phyloP scores from a whole-genome alignment of 1,140 invertebrate species.

The Rhagoletis pomonella region DNA sequence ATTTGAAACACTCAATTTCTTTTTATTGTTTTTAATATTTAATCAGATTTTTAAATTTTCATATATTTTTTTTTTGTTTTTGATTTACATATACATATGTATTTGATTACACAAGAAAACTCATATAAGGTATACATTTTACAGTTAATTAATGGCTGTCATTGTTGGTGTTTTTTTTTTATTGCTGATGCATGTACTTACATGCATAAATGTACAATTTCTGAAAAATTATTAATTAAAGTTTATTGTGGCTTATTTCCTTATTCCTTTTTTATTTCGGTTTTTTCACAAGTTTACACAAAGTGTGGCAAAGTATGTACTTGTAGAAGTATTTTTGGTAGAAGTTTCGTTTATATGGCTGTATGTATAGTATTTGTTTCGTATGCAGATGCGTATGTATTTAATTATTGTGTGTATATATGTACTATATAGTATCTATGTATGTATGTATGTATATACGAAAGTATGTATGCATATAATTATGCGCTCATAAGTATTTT shows the following conservation, averaged over 20 bases:
- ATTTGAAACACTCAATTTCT: slow-evolving; percentile 18
- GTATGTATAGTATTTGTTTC: no score
- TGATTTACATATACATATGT: not conserved
- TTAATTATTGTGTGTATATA: not conserved
- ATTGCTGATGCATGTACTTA: not conserved
- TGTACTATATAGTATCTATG: not conserved
- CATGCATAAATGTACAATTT: not conserved
- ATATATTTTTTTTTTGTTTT: not conserved
- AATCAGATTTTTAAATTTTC: slow-evolving; percentile 18
- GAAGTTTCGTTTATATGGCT: no score
- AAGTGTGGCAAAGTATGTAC: no score
- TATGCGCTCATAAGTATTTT: not conserved
- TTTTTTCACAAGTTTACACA: no score
- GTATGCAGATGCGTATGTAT: not conserved
- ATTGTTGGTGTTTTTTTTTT: slow-evolving; percentile 24
- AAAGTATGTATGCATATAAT: not conserved
- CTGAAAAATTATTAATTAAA: not conserved
- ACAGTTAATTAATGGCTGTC: slow-evolving; percentile 14
- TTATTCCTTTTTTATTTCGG: not conserved
- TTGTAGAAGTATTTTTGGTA: no score
- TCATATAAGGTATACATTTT: not conserved
- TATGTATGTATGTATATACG: not conserved
- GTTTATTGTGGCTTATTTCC: slow-evolving; percentile 10
- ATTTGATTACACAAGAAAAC: slow-evolving; percentile 27
- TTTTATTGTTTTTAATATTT: slow-evolving; percentile 3